Base-by-base conservation (phyloP, 2,797 vertebrate species). In the Danio choprae region DNA sequence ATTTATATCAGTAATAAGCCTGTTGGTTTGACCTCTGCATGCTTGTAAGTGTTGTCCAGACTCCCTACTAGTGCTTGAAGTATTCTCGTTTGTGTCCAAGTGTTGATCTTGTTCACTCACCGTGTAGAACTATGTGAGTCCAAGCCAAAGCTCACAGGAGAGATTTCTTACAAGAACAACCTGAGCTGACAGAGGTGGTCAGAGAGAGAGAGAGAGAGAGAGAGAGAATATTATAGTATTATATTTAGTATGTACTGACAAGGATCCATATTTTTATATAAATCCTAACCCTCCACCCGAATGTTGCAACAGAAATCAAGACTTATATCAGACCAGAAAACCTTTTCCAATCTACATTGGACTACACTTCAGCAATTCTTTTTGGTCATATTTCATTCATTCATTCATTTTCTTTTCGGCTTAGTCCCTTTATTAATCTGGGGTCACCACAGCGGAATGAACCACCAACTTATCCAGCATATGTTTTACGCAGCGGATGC, bases 71-170 rank as follows among this genome's bases (percentile, higher is more conserved):
- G 43, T 0, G 60, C 80, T 71, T 60, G 55, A 40, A 81, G 65
- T 76, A 22, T 74, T 63, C 62, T 64, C 75, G 36, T 74, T 20
- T 44, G 7, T 79, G 65, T 82, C 72, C 80, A 74, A 78, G 50
- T 70, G 65, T 85, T 79, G 77, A 71, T 87, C 70, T 79, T 77
- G 60, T 41, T 81, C 70, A 68, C 53, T 79, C 68, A 72, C 56
- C 44, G 6, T 73, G 77, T 43, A 72, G 55, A 85, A 81, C 53
- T 67, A 87, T 82, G 83, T 15, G 16, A 58, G 65, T 40, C 41
- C 16, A 36, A 20, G 75, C 77, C 81, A 73, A 88, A 87, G 83
- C 56, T 67, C 16, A 41, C 83, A 83, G 67, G 58, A 82, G 68
- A 64, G 74, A 69, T 76, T 67, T 62, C 44, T 74, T 63, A 79